A percentile compares a stretch with the other conserved stretches of the same genome.
Evolutionary conservation across 1,140 invertebrate genomes (phyloP).

Genomic region (Polyergus mexicanus): DNA sequence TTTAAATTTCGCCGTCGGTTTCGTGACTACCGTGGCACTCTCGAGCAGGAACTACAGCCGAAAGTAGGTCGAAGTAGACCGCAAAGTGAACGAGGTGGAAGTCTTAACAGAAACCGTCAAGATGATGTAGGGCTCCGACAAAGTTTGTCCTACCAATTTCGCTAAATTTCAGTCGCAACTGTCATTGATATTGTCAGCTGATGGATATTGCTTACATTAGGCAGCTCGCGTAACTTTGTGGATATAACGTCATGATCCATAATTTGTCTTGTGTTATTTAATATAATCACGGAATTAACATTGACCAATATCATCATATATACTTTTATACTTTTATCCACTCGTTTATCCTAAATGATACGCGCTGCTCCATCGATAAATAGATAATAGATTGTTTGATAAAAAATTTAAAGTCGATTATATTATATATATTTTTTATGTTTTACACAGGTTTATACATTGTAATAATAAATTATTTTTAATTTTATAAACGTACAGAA

Average conservation of each 20-base stretch:
- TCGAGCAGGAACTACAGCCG: constrained; percentile 27
- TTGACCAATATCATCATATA: background rate
- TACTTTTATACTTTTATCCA: too few species aligned
- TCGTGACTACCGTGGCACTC: constrained; percentile 65
- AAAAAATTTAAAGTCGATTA: constrained; percentile 14
- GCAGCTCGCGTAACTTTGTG: background rate
- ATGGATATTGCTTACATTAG: constrained; percentile 33
- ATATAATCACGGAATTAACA: background rate
- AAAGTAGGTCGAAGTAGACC: constrained; percentile 72
- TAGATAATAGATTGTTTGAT: background rate
- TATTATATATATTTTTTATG: constrained; percentile 23
- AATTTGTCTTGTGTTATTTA: background rate
- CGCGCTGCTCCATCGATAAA: background rate
- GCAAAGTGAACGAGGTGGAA: constrained; percentile 60
- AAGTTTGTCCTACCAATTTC: constrained; percentile 68
- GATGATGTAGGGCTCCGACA: constrained; percentile 53
- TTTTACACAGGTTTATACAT: background rate
- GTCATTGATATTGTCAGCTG: constrained; percentile 57
- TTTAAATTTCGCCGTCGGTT: constrained; percentile 71
- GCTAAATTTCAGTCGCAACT: constrained; percentile 62
- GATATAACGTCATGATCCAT: constrained; percentile 21
- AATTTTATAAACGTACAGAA: too few species aligned
- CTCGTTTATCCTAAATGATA: background rate
- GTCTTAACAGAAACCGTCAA: constrained; percentile 69
- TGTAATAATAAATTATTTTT: too few species aligned